Evolutionary conservation across 35 echinoderm and acorn worm genomes (phyloP).

Genomic region (Ophioderma brevispina): DNA sequence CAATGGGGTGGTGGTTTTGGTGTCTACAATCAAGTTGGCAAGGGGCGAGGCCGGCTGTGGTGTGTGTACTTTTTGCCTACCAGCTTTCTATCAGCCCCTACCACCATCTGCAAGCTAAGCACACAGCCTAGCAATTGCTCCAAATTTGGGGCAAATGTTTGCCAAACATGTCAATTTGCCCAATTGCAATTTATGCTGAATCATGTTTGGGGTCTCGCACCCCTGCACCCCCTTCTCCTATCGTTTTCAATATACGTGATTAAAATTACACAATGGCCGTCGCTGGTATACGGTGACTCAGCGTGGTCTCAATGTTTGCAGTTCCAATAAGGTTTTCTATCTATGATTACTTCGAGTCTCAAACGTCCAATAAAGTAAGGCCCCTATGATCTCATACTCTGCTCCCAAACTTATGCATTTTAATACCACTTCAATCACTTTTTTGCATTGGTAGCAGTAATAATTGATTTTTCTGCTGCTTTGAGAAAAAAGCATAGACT

Average conservation of each 20-base stretch:
- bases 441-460: too few relatives aligned
- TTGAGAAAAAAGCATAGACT: too few relatives aligned
- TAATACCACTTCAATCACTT: too few relatives aligned
- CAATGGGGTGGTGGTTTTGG: background rate
- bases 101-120: too few relatives aligned
- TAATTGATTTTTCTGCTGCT: background rate
- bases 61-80: background rate
- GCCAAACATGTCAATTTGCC: background rate
- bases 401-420: too few relatives aligned
- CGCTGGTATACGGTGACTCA: constrained; percentile 1
- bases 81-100: too few relatives aligned
- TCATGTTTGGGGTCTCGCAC: background rate
- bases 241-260: constrained; percentile 3
- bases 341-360: too few relatives aligned
- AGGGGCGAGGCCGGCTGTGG: background rate
- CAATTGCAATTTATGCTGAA: constrained; percentile 1
- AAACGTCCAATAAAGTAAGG: too few relatives aligned
- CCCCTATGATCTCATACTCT: too few relatives aligned
- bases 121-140: too few relatives aligned
- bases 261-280: background rate
- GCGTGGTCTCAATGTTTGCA: background rate
- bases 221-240: background rate
- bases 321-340: background rate
- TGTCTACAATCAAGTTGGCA: background rate
- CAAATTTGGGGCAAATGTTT: constrained; percentile 1